Percentiles rank a stretch among this genome's conserved stretches.
Conservation (phyloP, 2,888 invertebrate species). For the Pachymerium ferrugineum region DNA sequence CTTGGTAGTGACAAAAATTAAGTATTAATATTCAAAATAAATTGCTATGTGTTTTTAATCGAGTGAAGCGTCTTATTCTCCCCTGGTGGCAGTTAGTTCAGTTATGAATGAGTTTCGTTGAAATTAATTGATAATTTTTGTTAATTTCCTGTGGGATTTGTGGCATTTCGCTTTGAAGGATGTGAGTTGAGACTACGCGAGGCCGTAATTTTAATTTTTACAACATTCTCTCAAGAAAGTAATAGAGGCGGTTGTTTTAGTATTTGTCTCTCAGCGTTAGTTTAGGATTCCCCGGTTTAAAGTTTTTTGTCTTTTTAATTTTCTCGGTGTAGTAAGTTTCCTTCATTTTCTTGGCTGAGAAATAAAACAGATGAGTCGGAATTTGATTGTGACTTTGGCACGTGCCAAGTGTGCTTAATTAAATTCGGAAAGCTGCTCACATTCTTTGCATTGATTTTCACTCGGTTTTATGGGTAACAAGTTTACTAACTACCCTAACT, state of each 20-base stretch:
- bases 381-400: constrained; percentile 21
- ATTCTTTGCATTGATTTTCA: constrained; percentile 21
- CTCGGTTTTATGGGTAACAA: constrained; percentile 4
- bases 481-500: constrained; percentile 17
- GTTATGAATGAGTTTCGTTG: background rate
- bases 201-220: background rate
- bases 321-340: background rate
- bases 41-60: background rate
- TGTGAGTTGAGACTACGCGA: background rate
- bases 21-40: background rate
- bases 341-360: background rate
- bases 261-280: too few relatives aligned
- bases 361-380: constrained; percentile 18
- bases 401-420: constrained; percentile 10
- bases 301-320: background rate
- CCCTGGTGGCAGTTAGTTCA: background rate
- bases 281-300: too few relatives aligned
- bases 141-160: constrained; percentile 20
- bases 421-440: constrained; percentile 13
- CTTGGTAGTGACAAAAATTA: too few relatives aligned
- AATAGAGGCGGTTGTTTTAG: too few relatives aligned
- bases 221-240: too few relatives aligned
- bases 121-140: constrained; percentile 21
- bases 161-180: background rate
- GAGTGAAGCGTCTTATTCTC: background rate